Conservation (phyloP, 2,888 invertebrate species). For the Yponomeuta cagnagella region DNA sequence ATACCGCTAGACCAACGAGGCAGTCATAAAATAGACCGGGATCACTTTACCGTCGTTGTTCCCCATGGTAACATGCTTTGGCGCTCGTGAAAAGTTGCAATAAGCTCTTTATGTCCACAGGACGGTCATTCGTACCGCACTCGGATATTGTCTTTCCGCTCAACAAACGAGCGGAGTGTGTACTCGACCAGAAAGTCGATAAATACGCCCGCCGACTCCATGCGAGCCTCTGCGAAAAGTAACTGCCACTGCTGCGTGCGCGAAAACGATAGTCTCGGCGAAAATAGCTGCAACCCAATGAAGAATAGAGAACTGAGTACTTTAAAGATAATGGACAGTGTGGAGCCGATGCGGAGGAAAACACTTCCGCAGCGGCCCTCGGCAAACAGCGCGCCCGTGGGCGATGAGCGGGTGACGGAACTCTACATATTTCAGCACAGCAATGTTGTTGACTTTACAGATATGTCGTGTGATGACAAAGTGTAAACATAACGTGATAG, state of each 20-base stretch:
- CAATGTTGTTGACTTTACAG: slow-evolving; percentile 64
- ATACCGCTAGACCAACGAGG: no score
- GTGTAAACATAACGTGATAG: slow-evolving; percentile 39
- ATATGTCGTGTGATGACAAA: slow-evolving; percentile 61
- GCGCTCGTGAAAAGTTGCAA: not conserved
- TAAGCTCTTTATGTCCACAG: slow-evolving; percentile 35
- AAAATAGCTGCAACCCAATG: slow-evolving; percentile 43
- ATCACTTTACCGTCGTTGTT: no score
- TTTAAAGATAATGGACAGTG: slow-evolving; percentile 28
- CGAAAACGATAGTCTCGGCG: slow-evolving; percentile 29
- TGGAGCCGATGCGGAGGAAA: slow-evolving; percentile 29
- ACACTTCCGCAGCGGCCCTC: slow-evolving; percentile 26
- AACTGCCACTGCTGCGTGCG: slow-evolving; percentile 19
- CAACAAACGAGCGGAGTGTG: slow-evolving; percentile 56
- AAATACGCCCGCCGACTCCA: slow-evolving; percentile 42
- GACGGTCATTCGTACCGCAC: slow-evolving; percentile 66
- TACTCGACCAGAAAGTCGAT: slow-evolving; percentile 56
- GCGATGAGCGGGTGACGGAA: slow-evolving; percentile 62
- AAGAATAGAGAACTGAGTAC: slow-evolving; percentile 38
- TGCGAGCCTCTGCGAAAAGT: slow-evolving; percentile 36
- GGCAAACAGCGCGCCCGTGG: slow-evolving; percentile 39
- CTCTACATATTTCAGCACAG: slow-evolving; percentile 68
- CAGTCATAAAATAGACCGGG: no score
- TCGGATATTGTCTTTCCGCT: slow-evolving; percentile 60
- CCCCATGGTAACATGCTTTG: not conserved